Evolutionary conservation across 92 coral and sea anemone species (phyloP).

Genomic region (Palythoa caribaeorum): DNA sequence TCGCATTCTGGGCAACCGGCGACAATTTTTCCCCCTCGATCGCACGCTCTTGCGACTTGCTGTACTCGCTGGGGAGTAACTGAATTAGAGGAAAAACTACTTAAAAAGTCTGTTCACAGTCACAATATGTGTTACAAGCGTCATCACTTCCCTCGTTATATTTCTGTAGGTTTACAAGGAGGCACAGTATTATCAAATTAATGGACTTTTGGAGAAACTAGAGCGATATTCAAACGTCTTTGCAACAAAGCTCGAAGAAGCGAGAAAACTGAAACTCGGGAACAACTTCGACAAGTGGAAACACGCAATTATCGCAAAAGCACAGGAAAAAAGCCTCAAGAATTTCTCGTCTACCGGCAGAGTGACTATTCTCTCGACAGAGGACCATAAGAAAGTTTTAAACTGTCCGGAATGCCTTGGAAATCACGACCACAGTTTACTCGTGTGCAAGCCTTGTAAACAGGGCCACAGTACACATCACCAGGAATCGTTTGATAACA

Average conservation of each 20-base stretch:
- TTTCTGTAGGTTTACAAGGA: conserved; percentile 87
- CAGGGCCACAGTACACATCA: conserved; percentile 64
- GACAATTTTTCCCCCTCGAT: not conserved
- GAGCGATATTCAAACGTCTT: conserved; percentile 90
- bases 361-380: conserved; percentile 78
- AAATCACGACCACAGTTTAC: conserved; percentile 81
- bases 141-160: not conserved
- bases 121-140: not conserved
- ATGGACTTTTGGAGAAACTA: conserved; percentile 76
- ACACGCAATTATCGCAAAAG: conserved; percentile 72
- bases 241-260: conserved; percentile 81
- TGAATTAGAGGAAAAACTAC: no score
- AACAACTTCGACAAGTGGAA: conserved; percentile 83
- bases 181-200: conserved; percentile 90
- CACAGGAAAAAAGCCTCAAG: conserved; percentile 87
- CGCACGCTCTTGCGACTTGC: no score
- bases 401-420: conserved; percentile 79
- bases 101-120: no score
- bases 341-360: conserved; percentile 67
- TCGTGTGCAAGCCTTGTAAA: conserved; percentile 59
- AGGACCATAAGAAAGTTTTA: conserved; percentile 74
- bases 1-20: no score
- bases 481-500: conserved; percentile 79
- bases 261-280: conserved; percentile 81
- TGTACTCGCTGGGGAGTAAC: no score